phyloP scores from a whole-genome alignment of 1,140 invertebrate species.

The Araneus ventricosus region DNA sequence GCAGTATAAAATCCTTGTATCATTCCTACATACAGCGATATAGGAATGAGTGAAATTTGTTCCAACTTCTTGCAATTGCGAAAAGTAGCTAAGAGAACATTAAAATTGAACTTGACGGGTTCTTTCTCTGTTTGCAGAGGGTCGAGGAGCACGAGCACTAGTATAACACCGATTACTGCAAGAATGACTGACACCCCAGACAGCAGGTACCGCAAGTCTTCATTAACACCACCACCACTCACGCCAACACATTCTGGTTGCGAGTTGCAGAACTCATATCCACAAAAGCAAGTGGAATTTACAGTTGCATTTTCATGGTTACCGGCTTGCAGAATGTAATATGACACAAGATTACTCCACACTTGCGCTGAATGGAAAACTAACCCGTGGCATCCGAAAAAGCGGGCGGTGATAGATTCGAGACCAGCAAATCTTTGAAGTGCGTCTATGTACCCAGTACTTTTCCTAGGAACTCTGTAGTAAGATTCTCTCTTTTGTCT shows the following conservation, averaged over 20 bases:
- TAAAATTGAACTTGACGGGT: background rate
- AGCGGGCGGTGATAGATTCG: slow-evolving; percentile 2
- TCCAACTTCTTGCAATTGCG: background rate
- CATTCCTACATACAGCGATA: slow-evolving; percentile 18
- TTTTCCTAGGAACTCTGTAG: background rate
- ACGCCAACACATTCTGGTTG: background rate
- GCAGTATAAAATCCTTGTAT: slow-evolving; percentile 39
- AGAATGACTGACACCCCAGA: background rate
- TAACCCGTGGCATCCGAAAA: slow-evolving; percentile 11
- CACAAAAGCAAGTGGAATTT: background rate
- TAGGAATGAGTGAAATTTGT: background rate
- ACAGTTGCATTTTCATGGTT: background rate
- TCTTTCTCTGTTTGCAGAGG: background rate
- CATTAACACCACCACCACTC: background rate
- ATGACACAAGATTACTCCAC: background rate
- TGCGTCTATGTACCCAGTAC: background rate
- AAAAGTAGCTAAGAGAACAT: background rate
- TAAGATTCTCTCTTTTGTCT: background rate
- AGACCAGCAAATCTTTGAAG: background rate
- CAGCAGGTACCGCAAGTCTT: slow-evolving; percentile 80
- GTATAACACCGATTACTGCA: background rate
- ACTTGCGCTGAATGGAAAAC: background rate
- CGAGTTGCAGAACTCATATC: background rate
- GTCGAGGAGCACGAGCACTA: background rate
- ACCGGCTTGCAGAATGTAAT: background rate